Base-by-base conservation (phyloP, 2,888 invertebrate species). In the Dinocampus coccinellae region DNA sequence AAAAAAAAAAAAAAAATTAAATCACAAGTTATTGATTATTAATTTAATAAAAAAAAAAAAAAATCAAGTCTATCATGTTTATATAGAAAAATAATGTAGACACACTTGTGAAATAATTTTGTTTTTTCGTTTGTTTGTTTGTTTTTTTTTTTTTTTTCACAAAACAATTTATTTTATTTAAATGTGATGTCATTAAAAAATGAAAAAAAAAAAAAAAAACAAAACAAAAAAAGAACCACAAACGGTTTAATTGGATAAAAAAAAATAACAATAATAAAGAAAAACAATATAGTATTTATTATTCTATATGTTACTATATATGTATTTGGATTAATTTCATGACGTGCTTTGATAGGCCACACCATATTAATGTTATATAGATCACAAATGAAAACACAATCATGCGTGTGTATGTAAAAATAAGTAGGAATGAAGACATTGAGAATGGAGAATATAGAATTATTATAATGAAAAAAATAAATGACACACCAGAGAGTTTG, bases 201-300 rank as follows among this genome's bases (percentile, higher is more conserved):
- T 22, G 53, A 53, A 4, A 26, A 24, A 26, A 55, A 24, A 53
- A 24, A 24, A 6, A 75, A 72, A 71, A 67, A 36, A 69, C 57
- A 58, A n/a, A 58, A 65, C 47, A 10, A 60, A 68, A 70, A 47
- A 39, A 55, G 42, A 57, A 68, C 55, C 34, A 52, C 24, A 39
- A 66, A 69, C 47, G 36, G 67, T n/a, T n/a, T 3, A 60, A 65
- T 62, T 57, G 52, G 57, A 64, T 72, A 71, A 67, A 72, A 69
- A 57, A 62, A 67, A 26, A 47, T n/a, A 39, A 36, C 11, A 36
- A 39, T 39, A 39, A 39, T 39, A 29, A 67, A 22, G 52, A 58
- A 60, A 62, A 64, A 60, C 58, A 55, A 47, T 47, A 47, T 47
- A 47, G 16, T 47, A 16, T 47, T 47, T 47, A 47, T 47, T 47